Percentiles rank a stretch among this genome's conserved stretches.
These are phyloP conservation scores for Elegia similella DNA, from an alignment of 2,888 invertebrate species.

Conservation along the genomic window DNA sequence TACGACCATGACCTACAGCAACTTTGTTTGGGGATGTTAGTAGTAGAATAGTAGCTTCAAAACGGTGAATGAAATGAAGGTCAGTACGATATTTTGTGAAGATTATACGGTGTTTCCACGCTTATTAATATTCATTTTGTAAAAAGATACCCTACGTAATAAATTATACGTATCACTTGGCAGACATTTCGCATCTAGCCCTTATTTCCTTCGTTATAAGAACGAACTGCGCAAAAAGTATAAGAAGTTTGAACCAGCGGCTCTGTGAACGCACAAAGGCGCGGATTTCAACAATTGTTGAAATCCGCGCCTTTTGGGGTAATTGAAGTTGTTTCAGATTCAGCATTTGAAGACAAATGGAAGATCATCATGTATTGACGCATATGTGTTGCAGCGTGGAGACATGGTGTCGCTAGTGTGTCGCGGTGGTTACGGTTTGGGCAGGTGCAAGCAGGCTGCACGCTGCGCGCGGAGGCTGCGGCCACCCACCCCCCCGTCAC, in stretches of 20 bases:
- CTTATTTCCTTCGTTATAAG: background rate
- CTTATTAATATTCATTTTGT: background rate
- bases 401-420: slow-evolving; percentile 55
- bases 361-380: background rate
- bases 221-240: background rate
- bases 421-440: slow-evolving; percentile 58
- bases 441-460: slow-evolving; percentile 78
- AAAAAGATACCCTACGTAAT: background rate
- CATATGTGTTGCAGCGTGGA: slow-evolving; percentile 28
- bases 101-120: background rate
- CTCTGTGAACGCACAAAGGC: background rate
- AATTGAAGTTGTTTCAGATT: background rate
- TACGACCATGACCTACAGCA: slow-evolving; percentile 10
- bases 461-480: slow-evolving; percentile 72
- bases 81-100: background rate
- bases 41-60: background rate
- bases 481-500: slow-evolving; percentile 53
- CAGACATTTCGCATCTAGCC: background rate
- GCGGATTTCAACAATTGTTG: background rate
- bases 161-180: background rate
- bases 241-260: background rate
- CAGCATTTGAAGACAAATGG: slow-evolving; percentile 9
- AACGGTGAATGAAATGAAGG: slow-evolving; percentile 1
- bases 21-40: slow-evolving; percentile 11
- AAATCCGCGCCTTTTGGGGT: background rate